Evolutionary conservation across 1,140 invertebrate species (phyloP).

Genomic region (Listronotus bonariensis): DNA sequence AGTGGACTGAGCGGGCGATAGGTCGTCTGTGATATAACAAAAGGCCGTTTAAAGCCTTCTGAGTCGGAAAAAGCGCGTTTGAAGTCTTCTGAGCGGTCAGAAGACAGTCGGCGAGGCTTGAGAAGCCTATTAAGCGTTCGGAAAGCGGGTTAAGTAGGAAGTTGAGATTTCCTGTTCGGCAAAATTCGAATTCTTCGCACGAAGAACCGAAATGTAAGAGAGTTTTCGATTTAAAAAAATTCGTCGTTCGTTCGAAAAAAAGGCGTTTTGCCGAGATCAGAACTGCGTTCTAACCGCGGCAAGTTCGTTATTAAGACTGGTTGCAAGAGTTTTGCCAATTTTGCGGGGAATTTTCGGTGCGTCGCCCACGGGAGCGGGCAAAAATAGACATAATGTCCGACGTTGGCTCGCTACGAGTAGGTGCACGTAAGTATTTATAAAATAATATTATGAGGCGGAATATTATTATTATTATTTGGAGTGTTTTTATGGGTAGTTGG

Average conservation of each 20-base stretch:
- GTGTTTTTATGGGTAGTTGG: too few species aligned
- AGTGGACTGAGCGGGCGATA: too few species aligned
- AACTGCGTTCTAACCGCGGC: conserved; percentile 33
- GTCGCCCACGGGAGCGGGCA: conserved; percentile 47
- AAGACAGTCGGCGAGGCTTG: too few species aligned
- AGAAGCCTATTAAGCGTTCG: neutral
- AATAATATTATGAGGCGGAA: conserved; percentile 9
- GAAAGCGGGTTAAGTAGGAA: neutral
- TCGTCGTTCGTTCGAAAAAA: conserved; percentile 52
- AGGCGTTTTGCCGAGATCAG: conserved; percentile 37
- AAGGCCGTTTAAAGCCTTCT: too few species aligned
- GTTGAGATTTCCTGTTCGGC: conserved; percentile 5
- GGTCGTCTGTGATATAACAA: too few species aligned
- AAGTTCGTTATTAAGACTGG: conserved; percentile 34
- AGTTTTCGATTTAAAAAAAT: conserved; percentile 28
- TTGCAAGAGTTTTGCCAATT: conserved; percentile 28
- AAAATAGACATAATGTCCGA: conserved; percentile 27
- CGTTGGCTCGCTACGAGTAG: conserved; percentile 14
- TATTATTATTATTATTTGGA: conserved; percentile 10
- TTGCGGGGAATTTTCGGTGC: conserved; percentile 49
- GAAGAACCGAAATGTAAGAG: conserved; percentile 20
- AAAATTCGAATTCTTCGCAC: conserved; percentile 19
- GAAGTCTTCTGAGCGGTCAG: too few species aligned
- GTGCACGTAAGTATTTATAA: conserved; percentile 23
- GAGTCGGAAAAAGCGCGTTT: too few species aligned